Evolutionary conservation across 2,888 invertebrate species (phyloP), one percentile per base, ranked within the genome.

Genomic region (Odontocolon sp.): DNA sequence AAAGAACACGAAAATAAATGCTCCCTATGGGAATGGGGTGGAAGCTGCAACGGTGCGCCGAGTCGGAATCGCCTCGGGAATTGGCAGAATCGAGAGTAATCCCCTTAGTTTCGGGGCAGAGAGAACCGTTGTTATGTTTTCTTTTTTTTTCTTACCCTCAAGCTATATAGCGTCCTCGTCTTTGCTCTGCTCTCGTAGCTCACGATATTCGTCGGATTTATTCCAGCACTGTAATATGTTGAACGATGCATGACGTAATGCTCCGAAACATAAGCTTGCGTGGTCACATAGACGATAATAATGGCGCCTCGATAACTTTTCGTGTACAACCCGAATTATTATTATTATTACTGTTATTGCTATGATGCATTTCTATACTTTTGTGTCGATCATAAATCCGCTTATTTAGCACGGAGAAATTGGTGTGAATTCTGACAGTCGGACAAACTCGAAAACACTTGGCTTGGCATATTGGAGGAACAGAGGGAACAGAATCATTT

Each of bases 351-450:
- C 8, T 16, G 9, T 56, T 57, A 45, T 31, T 42, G 14, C n/a
- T n/a, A n/a, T n/a, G n/a, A 16, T 67, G 8, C 26, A 52, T 50
- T 28, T 33, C 9, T 23, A 11, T 16, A 11, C 11, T 16, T 33
- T n/a, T 42, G 31, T 56, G n/a, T 21, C 6, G 26, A 64, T 71
- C 78, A 77, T 82, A 81, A 83, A 85, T 82, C 81, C 78, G 84
- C n/a, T n/a, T n/a, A n/a, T 85, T 84, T 83, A 82, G 73, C 80
- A 50, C 69, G 54, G 63, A 78, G 77, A 79, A 79, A 80, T 73
- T 78, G 84, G 85, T 88, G 87, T 86, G 88, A 88, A 88, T 84
- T 87, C 76, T 83, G 78, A 79, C 86, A 87, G 85, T 84, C 79
- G 84, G 67, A 50, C 11, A 31, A 31, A 18, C 14, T 54, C 59